Conservation (phyloP, 2,113 vertebrate genomes). For the Corvus moneduloides region DNA sequence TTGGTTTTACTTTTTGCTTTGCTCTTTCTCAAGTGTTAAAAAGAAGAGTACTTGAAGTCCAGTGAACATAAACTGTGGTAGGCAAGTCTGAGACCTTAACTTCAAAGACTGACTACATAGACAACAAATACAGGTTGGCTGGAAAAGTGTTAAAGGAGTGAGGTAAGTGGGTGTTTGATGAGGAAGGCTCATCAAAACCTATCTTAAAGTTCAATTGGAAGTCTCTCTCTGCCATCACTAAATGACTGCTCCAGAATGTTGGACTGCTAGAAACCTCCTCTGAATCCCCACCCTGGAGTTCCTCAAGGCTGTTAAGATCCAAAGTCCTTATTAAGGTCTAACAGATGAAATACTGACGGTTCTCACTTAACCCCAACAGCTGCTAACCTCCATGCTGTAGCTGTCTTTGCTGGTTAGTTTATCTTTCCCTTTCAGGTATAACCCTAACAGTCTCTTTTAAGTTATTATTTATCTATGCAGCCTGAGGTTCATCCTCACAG, state of each 20-base stretch:
- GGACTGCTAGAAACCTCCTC: neutral
- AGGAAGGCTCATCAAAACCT: neutral
- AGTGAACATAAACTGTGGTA: neutral
- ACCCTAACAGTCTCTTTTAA: neutral
- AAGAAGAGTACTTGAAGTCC: neutral
- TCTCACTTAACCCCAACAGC: neutral
- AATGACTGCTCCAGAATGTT: neutral
- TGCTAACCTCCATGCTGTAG: neutral
- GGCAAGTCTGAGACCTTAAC: neutral
- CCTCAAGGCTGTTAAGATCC: neutral
- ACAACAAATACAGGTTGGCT: neutral
- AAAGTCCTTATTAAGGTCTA: neutral
- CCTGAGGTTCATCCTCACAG: neutral
- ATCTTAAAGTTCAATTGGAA: neutral
- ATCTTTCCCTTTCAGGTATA: neutral
- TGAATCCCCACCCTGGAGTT: neutral
- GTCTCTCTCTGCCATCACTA: neutral
- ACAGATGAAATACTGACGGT: neutral
- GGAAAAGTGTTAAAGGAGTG: neutral
- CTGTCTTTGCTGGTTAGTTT: neutral
- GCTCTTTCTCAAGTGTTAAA: neutral
- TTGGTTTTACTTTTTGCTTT: neutral
- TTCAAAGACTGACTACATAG: neutral
- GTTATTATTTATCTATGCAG: neutral
- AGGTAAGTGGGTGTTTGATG: neutral